phyloP scores from a whole-genome alignment of 1,140 invertebrate genomes.

The Drosophila orosa region DNA sequence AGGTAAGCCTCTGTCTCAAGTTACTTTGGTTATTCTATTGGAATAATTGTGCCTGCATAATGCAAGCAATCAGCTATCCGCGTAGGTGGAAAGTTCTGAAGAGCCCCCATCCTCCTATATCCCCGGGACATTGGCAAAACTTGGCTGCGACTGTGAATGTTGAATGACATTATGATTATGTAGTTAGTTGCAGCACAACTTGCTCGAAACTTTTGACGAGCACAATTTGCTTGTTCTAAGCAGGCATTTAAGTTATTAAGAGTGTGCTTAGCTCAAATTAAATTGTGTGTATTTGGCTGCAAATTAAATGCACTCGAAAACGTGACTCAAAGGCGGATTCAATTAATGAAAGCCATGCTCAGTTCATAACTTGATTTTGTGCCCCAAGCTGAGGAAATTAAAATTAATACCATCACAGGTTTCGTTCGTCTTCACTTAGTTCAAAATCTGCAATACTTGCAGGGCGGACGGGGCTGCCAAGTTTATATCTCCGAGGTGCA shows the following conservation, averaged over 20 bases:
- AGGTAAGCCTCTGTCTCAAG: slow-evolving; percentile 6
- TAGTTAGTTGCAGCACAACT: slow-evolving; percentile 19
- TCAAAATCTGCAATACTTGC: slow-evolving; percentile 1
- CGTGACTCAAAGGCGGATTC: slow-evolving; percentile 43
- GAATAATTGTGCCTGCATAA: slow-evolving; percentile 30
- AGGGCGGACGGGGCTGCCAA: background rate
- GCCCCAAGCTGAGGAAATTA: slow-evolving; percentile 22
- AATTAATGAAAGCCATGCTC: slow-evolving; percentile 24
- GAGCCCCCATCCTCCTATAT: background rate
- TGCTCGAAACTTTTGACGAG: slow-evolving; percentile 6
- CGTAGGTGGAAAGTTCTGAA: slow-evolving; percentile 3
- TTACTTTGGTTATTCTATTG: slow-evolving; percentile 3
- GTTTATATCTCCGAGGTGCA: slow-evolving; percentile 22
- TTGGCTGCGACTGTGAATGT: slow-evolving; percentile 1
- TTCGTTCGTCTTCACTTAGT: background rate
- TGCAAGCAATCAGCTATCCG: slow-evolving; percentile 9
- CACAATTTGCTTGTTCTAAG: background rate
- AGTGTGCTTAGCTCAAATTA: slow-evolving; percentile 9
- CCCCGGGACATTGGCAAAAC: slow-evolving; percentile 1
- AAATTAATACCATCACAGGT: slow-evolving; percentile 21
- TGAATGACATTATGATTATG: slow-evolving; percentile 33
- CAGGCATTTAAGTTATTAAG: slow-evolving; percentile 28
- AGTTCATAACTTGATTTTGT: slow-evolving; percentile 32
- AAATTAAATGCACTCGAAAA: slow-evolving; percentile 32
- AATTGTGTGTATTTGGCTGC: slow-evolving; percentile 4